These are phyloP conservation scores for Hipposideros armiger DNA, from an alignment of 2,113 vertebrate species.

Conservation along the genomic window DNA sequence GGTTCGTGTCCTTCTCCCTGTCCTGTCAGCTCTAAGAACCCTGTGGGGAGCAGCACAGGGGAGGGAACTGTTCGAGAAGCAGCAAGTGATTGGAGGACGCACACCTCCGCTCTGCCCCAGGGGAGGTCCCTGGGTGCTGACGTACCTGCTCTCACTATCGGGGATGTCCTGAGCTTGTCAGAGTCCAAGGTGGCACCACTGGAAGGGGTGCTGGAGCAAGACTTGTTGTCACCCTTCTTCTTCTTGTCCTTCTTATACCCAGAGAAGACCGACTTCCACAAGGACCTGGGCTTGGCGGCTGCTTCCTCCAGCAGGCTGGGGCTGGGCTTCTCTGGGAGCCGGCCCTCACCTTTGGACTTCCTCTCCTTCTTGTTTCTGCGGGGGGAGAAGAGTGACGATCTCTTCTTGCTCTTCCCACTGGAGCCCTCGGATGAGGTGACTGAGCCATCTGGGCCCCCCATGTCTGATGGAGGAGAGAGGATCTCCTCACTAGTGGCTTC, in stretches of 20 bases:
- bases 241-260: constrained; percentile 99
- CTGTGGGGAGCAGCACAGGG: accelerated
- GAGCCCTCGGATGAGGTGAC: constrained; percentile 95
- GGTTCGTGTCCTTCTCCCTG: background rate
- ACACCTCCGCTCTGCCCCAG: accelerated
- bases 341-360: constrained; percentile 94
- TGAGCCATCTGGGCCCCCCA: constrained; percentile 92
- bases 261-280: constrained; percentile 98
- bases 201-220: constrained; percentile 94
- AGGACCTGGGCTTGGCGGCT: constrained; percentile 93
- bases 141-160: constrained; percentile 90
- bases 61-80: background rate
- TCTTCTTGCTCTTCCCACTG: constrained; percentile 95
- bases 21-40: background rate
- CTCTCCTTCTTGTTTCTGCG: constrained; percentile 98
- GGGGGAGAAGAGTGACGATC: constrained; percentile 96
- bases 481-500: constrained; percentile 90
- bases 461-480: constrained; percentile 85
- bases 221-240: constrained; percentile 94
- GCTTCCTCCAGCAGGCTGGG: constrained; percentile 87
- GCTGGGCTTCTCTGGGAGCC: constrained; percentile 87
- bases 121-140: too few relatives aligned
- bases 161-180: constrained; percentile 89
- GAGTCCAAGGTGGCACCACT: constrained; percentile 94
- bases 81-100: background rate